Evolutionary conservation across 2,113 vertebrate species (phyloP), one percentile per base, ranked within the genome.

Genomic region (Spea bombifrons): DNA sequence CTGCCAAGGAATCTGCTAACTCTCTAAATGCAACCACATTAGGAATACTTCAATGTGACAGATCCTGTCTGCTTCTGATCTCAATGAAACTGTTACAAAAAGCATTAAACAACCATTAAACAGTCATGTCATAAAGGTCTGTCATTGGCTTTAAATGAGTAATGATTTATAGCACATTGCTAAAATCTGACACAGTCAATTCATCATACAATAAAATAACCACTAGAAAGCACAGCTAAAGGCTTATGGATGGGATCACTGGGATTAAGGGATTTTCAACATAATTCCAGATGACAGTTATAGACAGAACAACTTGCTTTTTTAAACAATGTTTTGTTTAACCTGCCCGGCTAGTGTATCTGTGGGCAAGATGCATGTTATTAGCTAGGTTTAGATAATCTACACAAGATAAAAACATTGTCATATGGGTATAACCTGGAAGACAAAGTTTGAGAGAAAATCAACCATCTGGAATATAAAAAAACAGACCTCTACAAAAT

Each of bases 151-250:
- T 12, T 72, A 6, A 12, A 5, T 13, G 9, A 72, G 44, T 44
- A 46, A 57, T 45, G 52, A 57, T 53, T 61, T 59, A 47, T 61
- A 8, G 16, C 16, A 43, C 61, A 16, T 63, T 16, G 43, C 13
- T 17, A 8, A 64, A 16, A 49, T 74, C 10, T 74, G 45, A 64
- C 46, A 74, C 46, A 3, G 1, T 17, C 7, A 12, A 52, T 44
- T 66, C n/a, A 52, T 52, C 61, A 74, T 12, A 10, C 45, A 74
- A 48, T 66, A 52, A 75, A 52, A 75, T 48, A 9, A 64, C 72
- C n/a, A 66, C 44, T 75, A 65, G 30, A 10, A 75, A 66, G 46
- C 61, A 50, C 47, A 75, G 12, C 9, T 17, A 45, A 66, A 75
- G 47, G 63, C 73, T 75, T 66, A 49, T 44, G 48, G 7, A 30